These are phyloP conservation scores for Crossaster papposus DNA, from an alignment of 53 echinoderm and acorn worm genomes.

Conservation along the genomic window DNA sequence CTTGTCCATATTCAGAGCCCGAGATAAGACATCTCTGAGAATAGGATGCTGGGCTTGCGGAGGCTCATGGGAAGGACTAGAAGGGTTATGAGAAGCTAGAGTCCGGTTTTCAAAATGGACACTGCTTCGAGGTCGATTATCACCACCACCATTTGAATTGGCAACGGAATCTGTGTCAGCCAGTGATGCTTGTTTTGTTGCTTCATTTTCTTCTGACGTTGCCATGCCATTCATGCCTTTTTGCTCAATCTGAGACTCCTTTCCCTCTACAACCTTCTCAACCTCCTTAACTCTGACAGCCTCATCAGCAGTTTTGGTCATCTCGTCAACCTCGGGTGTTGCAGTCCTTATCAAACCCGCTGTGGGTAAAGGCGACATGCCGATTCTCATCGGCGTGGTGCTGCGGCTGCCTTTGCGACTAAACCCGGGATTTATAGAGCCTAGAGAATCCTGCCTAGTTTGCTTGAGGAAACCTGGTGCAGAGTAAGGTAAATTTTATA, in stretches of 20 bases:
- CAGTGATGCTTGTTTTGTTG: background rate
- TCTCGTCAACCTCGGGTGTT: constrained; percentile 39
- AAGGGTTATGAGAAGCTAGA: background rate
- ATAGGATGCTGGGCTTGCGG: constrained; percentile 8
- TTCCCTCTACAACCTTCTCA: background rate
- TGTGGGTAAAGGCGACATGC: background rate
- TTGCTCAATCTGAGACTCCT: background rate
- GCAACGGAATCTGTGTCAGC: background rate
- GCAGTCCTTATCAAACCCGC: constrained; percentile 24
- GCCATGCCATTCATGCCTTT: background rate
- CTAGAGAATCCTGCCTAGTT: constrained; percentile 62
- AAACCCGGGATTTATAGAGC: constrained; percentile 47
- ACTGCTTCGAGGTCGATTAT: constrained; percentile 14
- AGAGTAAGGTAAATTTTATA: background rate
- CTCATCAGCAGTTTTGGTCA: background rate
- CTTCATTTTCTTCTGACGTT: background rate
- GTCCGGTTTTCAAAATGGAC: background rate
- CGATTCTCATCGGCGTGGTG: background rate
- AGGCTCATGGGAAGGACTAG: constrained; percentile 7
- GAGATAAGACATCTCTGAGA: constrained; percentile 4
- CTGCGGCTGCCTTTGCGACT: constrained; percentile 37
- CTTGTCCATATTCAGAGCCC: background rate
- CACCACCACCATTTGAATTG: background rate
- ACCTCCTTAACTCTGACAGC: background rate
- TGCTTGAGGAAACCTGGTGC: constrained; percentile 67